A percentile compares a stretch with the other conserved stretches of the same genome.
Conservation (phyloP, 1,140 invertebrate genomes). For the Drosophila quadrilineata region DNA sequence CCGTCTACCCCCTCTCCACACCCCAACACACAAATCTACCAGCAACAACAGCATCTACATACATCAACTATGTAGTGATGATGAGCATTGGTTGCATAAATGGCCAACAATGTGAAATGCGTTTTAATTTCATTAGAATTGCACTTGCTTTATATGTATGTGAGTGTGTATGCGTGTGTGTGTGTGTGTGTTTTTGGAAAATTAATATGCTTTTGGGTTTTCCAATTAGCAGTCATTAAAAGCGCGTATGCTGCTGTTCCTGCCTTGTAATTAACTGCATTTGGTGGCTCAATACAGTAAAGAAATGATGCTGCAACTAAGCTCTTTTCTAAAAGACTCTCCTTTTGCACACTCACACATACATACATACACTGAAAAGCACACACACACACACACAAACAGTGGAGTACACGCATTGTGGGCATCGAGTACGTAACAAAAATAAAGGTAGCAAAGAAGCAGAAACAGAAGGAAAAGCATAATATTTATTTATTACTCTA, state of each 20-base stretch:
- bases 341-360: background rate
- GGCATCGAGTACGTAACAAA: conserved; percentile 48
- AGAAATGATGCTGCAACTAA: conserved; percentile 5
- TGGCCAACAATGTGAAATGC: conserved; percentile 13
- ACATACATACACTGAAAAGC: background rate
- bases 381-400: background rate
- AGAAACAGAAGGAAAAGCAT: conserved; percentile 65
- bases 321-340: background rate
- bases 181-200: conserved; percentile 1
- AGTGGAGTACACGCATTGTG: too few relatives aligned
- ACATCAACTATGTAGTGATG: too few relatives aligned
- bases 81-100: too few relatives aligned
- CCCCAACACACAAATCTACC: too few relatives aligned
- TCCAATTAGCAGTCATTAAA: conserved; percentile 35
- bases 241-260: background rate
- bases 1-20: too few relatives aligned
- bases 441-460: conserved; percentile 60
- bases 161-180: background rate
- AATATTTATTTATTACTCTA: conserved; percentile 81
- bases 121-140: conserved; percentile 22
- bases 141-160: background rate
- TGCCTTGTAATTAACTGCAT: conserved; percentile 23
- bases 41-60: too few relatives aligned
- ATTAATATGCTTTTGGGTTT: conserved; percentile 32
- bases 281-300: conserved; percentile 12